A percentile compares a stretch with the other conserved stretches of the same genome.
Conservation (phyloP, 2,888 invertebrate species). For the Amphimallon solstitiale region DNA sequence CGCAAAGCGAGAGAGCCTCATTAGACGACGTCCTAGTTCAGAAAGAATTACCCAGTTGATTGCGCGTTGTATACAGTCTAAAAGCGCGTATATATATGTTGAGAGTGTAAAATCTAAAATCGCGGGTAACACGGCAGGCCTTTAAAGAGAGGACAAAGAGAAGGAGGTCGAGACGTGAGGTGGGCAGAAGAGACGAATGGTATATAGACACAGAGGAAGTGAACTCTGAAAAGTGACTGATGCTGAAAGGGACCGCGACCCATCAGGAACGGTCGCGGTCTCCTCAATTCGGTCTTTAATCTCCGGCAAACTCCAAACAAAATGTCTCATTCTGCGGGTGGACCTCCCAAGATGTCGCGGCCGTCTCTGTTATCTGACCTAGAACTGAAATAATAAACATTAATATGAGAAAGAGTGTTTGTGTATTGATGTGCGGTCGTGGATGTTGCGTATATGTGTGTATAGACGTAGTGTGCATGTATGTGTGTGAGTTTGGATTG, state of each 20-base stretch:
- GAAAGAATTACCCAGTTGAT: too few species aligned
- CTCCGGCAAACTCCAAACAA: conserved; percentile 45
- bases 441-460: conserved; percentile 4
- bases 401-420: conserved; percentile 35
- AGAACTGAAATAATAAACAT: conserved; percentile 52
- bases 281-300: conserved; percentile 39
- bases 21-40: too few species aligned
- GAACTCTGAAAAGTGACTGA: neutral
- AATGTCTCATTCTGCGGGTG: conserved; percentile 47
- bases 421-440: conserved; percentile 28
- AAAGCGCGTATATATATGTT: too few species aligned
- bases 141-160: neutral
- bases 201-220: too few species aligned
- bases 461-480: too few species aligned
- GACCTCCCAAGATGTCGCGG: conserved; percentile 55
- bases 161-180: neutral
- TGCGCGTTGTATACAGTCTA: too few species aligned
- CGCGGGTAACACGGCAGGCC: too few species aligned
- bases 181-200: neutral
- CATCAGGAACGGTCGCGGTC: conserved; percentile 7
- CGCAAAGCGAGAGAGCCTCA: too few species aligned
- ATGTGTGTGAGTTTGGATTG: too few species aligned
- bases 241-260: conserved; percentile 11
- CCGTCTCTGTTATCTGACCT: conserved; percentile 50
- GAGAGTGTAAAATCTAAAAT: too few species aligned